Evolutionary conservation across 2,888 invertebrate genomes (phyloP), one percentile per base, ranked within the genome.

Genomic region (Linnaemya vulpina): DNA sequence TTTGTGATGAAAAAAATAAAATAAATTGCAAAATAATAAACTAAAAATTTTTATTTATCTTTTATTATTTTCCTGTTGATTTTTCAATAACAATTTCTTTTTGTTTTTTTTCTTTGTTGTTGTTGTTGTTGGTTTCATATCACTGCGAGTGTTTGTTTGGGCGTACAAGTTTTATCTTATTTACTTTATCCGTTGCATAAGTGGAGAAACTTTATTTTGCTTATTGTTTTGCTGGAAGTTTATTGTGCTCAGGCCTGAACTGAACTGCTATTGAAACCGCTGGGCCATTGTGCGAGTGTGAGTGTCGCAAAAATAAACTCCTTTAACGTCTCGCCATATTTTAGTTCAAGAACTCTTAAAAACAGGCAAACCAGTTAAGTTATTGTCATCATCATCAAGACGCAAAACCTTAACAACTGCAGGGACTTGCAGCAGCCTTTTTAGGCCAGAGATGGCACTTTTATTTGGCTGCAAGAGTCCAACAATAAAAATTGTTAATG

Each of bases 151-250:
- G 17, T 53, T 71, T 71, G 49, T 49, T 40, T 73, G 62, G 63
- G 11, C 40, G 25, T 75, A 58, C 1, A 40, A 13, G 55, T 46
- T 65, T 63, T 67, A 62, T 60, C 49, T 60, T 70, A 58, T 71
- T 82, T 78, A 30, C 70, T 62, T 46, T 60, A 65, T 15, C 20
- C 71, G 65, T 85, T 85, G 74, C 85, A 85, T 85, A 85, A 85
- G 82, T 75, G 78, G 85, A 70, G 85, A 85, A 82, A 85, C 78
- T 85, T 78, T 78, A 70, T 60, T 75, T 63, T 40, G 46, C 51
- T 3, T 73, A 71, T 74, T 68, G 53, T 82, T n/a, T 55, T 62
- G 35, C 25, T 38, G 10, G 10, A n/a, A 82, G 40, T 65, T 20
- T 40, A 68, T 49, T 49, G 46, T 68, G 22, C 30, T 30, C 30